These are phyloP conservation scores for Edolisoma coerulescens DNA, from an alignment of 2,113 vertebrate species.

Conservation along the genomic window DNA sequence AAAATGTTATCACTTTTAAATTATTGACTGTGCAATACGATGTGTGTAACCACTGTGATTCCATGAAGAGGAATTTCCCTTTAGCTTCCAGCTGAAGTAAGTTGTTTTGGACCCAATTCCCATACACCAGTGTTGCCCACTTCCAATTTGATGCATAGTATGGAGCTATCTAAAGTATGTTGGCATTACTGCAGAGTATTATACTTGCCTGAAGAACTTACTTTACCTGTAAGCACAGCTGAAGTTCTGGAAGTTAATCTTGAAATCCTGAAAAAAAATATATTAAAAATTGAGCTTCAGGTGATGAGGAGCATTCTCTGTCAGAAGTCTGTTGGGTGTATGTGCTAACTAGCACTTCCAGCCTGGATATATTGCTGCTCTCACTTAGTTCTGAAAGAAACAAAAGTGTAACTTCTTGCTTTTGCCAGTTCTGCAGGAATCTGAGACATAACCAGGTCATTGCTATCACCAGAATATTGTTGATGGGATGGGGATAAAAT, in stretches of 20 bases:
- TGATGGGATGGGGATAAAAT: not conserved
- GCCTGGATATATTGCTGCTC: not conserved
- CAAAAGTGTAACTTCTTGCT: not conserved
- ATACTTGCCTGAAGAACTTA: not conserved
- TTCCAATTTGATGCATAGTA: not conserved
- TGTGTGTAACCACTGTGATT: not conserved
- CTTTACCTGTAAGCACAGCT: not conserved
- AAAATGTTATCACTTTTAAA: not conserved
- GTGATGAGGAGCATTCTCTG: not conserved
- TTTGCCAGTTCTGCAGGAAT: not conserved
- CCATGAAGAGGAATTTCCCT: not conserved
- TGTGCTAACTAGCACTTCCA: not conserved
- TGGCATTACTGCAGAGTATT: not conserved
- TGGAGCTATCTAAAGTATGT: not conserved
- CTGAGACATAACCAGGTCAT: not conserved
- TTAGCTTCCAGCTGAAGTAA: not conserved
- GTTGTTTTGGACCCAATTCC: not conserved
- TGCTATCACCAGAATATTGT: not conserved
- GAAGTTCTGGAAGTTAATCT: not conserved
- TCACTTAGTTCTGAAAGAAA: not conserved
- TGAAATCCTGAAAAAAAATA: not conserved
- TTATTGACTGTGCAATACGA: fast-evolving
- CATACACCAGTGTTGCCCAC: not conserved
- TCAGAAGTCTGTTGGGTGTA: not conserved
- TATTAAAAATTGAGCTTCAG: not conserved